phyloP scores from a whole-genome alignment of 2,797 vertebrate genomes.

The Cyprinodon diabolis region DNA sequence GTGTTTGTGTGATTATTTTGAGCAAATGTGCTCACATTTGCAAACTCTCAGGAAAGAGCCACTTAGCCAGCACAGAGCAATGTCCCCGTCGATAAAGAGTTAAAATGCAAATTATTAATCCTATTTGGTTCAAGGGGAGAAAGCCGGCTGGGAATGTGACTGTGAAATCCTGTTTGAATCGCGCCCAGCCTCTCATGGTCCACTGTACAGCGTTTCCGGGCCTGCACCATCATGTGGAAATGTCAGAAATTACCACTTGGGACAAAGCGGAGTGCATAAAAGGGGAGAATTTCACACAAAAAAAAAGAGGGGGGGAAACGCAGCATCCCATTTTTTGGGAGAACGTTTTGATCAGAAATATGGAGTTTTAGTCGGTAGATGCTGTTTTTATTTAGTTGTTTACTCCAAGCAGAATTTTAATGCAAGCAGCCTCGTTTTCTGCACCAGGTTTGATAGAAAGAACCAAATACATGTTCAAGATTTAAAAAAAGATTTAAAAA shows the following conservation, averaged over 20 bases:
- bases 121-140: slow-evolving; percentile 65
- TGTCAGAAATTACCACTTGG: slow-evolving; percentile 42
- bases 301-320: background rate
- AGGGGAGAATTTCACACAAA: background rate
- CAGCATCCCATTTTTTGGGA: slow-evolving; percentile 4
- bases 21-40: slow-evolving; percentile 25
- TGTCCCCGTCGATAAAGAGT: slow-evolving; percentile 60
- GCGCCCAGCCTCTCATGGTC: slow-evolving; percentile 55
- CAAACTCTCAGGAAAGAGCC: slow-evolving; percentile 49
- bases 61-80: slow-evolving; percentile 43
- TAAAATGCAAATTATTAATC: slow-evolving; percentile 77
- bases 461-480: background rate
- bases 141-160: slow-evolving; percentile 53
- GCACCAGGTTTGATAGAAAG: background rate
- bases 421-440: slow-evolving; percentile 15
- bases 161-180: slow-evolving; percentile 72
- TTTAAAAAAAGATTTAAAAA: slow-evolving; percentile 7
- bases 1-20: slow-evolving; percentile 13
- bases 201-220: slow-evolving; percentile 27
- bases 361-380: slow-evolving; percentile 20
- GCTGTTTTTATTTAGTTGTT: slow-evolving; percentile 28
- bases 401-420: slow-evolving; percentile 19
- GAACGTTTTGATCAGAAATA: slow-evolving; percentile 1
- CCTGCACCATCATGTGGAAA: slow-evolving; percentile 31
- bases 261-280: slow-evolving; percentile 8